A percentile compares a stretch with the other conserved stretches of the same genome.
phyloP scores from a whole-genome alignment of 2,797 vertebrate genomes.

The Rhinoraja longicauda region DNA sequence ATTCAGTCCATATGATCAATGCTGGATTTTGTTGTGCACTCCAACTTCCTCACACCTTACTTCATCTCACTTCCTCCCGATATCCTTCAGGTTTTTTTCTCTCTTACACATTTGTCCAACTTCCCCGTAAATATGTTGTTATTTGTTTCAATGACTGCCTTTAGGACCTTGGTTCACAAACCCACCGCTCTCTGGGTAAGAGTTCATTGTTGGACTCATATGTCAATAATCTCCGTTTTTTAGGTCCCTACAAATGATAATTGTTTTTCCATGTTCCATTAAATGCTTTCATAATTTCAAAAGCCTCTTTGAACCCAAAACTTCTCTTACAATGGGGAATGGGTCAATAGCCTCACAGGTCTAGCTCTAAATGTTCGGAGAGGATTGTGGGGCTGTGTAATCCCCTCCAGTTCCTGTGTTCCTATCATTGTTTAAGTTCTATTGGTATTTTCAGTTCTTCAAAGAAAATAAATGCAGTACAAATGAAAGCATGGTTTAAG shows the following conservation, averaged over 20 bases:
- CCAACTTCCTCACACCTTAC: background rate
- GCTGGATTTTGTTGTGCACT: background rate
- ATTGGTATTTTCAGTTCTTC: background rate
- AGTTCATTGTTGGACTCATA: background rate
- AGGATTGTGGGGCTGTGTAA: background rate
- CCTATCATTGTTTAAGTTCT: background rate
- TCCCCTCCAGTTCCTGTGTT: background rate
- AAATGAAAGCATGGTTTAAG: background rate
- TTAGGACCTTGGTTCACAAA: background rate
- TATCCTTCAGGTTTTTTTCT: background rate
- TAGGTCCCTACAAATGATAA: background rate
- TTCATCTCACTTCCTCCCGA: background rate
- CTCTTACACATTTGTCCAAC: background rate
- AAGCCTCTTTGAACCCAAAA: background rate
- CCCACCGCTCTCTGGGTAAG: background rate
- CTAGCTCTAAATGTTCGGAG: background rate
- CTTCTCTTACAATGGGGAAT: background rate
- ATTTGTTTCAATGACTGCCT: background rate
- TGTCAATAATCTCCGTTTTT: background rate
- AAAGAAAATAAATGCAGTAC: background rate
- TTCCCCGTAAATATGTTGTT: background rate
- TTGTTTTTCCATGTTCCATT: background rate
- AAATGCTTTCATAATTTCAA: background rate
- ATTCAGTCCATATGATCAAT: background rate
- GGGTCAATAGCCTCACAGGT: no score